Percentiles rank a stretch among this genome's conserved stretches.
phyloP scores from a whole-genome alignment of 2,888 invertebrate genomes.

The Torymus tubicola region DNA sequence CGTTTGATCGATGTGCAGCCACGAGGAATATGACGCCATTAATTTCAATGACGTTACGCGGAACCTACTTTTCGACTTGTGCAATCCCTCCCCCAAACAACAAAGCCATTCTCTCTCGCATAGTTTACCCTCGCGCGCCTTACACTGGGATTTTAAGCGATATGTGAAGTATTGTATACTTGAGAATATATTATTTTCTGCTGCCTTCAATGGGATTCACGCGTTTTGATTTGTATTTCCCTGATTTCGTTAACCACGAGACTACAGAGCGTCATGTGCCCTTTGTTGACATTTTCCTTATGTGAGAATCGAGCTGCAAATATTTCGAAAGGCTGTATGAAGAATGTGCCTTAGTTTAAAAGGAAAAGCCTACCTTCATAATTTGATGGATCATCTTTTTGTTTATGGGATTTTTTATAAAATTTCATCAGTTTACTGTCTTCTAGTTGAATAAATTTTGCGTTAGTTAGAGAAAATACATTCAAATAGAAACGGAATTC shows the following conservation, averaged over 20 bases:
- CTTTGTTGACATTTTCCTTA: background rate
- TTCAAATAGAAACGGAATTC: constrained; percentile 1
- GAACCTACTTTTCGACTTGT: constrained; percentile 45
- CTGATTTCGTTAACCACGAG: too few species aligned
- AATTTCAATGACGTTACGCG: constrained; percentile 54
- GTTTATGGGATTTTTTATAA: background rate
- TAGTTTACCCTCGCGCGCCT: too few species aligned
- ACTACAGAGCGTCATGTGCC: background rate
- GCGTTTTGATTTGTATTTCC: too few species aligned
- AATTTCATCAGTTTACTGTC: background rate
- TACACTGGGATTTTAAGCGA: background rate
- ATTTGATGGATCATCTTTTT: constrained; percentile 1
- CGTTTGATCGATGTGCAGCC: constrained; percentile 56
- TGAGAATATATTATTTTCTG: too few species aligned
- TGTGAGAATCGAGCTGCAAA: too few species aligned
- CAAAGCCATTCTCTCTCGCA: too few species aligned
- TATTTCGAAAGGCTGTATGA: too few species aligned
- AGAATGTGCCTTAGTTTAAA: too few species aligned
- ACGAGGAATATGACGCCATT: constrained; percentile 53
- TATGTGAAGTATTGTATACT: background rate
- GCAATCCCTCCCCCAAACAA: constrained; percentile 1
- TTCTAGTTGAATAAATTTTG: background rate
- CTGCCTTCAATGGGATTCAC: too few species aligned
- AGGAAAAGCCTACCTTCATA: background rate
- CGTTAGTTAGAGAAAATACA: background rate